These are phyloP conservation scores for Apogon talboti DNA, from an alignment of 2,797 vertebrate genomes.

Conservation along the genomic window DNA sequence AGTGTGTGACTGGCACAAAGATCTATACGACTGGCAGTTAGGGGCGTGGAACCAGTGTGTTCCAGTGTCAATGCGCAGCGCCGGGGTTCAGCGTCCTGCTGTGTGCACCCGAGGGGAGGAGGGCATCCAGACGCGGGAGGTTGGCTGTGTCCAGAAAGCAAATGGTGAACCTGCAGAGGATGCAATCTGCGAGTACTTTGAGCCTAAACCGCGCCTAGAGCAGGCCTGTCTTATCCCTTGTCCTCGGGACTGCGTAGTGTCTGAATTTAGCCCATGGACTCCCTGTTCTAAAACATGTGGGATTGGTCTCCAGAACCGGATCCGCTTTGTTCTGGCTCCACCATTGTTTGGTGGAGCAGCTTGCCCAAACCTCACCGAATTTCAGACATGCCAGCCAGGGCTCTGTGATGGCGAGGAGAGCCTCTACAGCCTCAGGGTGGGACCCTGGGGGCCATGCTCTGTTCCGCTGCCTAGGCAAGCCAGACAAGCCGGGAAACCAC, in stretches of 20 bases:
- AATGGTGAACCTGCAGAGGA: slow-evolving; percentile 86
- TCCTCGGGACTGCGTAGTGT: slow-evolving; percentile 91
- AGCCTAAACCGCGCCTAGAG: slow-evolving; percentile 93
- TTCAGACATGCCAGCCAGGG: slow-evolving; percentile 88
- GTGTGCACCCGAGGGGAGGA: slow-evolving; percentile 91
- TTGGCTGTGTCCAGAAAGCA: slow-evolving; percentile 90
- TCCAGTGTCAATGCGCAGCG: slow-evolving; percentile 87
- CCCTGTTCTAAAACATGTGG: slow-evolving; percentile 93
- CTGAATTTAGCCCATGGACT: slow-evolving; percentile 90
- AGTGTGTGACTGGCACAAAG: slow-evolving; percentile 97
- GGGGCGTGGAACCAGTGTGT: slow-evolving; percentile 92
- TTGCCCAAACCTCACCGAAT: slow-evolving; percentile 95
- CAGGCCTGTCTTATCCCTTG: slow-evolving; percentile 97
- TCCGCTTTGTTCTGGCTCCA: slow-evolving; percentile 88
- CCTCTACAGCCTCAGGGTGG: slow-evolving; percentile 90
- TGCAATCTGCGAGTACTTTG: slow-evolving; percentile 96
- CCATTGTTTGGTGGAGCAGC: slow-evolving; percentile 90
- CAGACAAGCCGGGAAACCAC: slow-evolving; percentile 78
- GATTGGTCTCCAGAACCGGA: slow-evolving; percentile 89
- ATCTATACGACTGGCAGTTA: slow-evolving; percentile 94
- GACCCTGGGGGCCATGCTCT: slow-evolving; percentile 89
- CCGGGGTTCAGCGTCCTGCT: slow-evolving; percentile 66
- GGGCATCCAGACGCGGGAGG: slow-evolving; percentile 93
- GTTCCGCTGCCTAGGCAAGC: slow-evolving; percentile 82
- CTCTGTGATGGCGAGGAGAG: slow-evolving; percentile 86